phyloP scores from a whole-genome alignment of 2,888 invertebrate genomes.

The Scaptomyza parva region DNA sequence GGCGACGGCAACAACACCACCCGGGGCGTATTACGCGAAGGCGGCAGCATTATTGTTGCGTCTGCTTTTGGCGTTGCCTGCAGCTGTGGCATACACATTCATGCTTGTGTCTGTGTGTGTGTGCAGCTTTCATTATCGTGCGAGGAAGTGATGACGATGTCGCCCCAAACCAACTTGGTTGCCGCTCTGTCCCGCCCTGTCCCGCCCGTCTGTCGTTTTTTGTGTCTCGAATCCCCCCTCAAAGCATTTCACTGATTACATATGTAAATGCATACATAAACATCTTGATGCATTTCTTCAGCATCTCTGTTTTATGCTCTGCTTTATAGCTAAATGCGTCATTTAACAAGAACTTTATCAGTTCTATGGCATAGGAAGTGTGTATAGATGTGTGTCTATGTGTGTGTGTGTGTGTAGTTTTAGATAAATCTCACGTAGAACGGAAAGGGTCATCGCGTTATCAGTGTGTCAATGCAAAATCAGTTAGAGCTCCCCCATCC shows the following conservation, averaged over 20 bases:
- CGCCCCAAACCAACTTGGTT: constrained; percentile 28
- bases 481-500: constrained; percentile 28
- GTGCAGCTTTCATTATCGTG: constrained; percentile 58
- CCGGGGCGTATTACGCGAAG: constrained; percentile 70
- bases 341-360: constrained; percentile 56
- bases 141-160: constrained; percentile 74
- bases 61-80: constrained; percentile 54
- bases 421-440: constrained; percentile 69
- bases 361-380: constrained; percentile 42
- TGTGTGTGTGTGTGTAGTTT: constrained; percentile 29
- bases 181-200: no score
- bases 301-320: constrained; percentile 8
- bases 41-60: constrained; percentile 40
- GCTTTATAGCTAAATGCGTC: constrained; percentile 59
- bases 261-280: no score
- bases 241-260: constrained; percentile 2
- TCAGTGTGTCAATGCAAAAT: constrained; percentile 26
- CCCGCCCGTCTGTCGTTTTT: constrained; percentile 27
- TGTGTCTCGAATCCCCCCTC: constrained; percentile 33
- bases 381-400: constrained; percentile 18
- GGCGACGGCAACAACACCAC: constrained; percentile 43
- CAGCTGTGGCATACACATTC: constrained; percentile 43
- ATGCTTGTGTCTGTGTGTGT: constrained; percentile 18
- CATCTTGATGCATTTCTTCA: constrained; percentile 13
- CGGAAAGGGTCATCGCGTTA: constrained; percentile 18